These are phyloP conservation scores for Chamaetylas fuelleborni DNA, from an alignment of 2,113 vertebrate species.

Conservation along the genomic window DNA sequence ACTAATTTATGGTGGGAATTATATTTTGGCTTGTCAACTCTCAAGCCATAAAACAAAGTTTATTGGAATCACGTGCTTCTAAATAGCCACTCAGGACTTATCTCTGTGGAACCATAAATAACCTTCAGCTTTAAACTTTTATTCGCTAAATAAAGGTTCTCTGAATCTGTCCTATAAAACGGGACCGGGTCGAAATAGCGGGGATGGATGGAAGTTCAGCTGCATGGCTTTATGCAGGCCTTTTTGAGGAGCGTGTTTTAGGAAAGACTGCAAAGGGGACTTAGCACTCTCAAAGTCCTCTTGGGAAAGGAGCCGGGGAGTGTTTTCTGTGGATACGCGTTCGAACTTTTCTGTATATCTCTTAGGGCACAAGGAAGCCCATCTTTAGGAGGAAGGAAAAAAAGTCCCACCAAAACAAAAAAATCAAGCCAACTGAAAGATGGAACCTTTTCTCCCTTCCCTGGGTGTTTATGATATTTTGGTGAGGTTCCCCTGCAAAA, in stretches of 20 bases:
- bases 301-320: not conserved
- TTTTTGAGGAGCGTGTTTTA: slow-evolving; percentile 29
- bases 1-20: slow-evolving; percentile 99
- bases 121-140: slow-evolving; percentile 94
- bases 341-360: slow-evolving; percentile 41
- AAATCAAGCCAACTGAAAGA: not conserved
- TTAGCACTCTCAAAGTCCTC: not conserved
- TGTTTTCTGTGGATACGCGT: not conserved
- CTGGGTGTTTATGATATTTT: not conserved
- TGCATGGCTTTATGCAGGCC: slow-evolving; percentile 2
- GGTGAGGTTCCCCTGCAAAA: not conserved
- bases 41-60: slow-evolving; percentile 99
- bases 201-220: slow-evolving; percentile 45
- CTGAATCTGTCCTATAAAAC: slow-evolving; percentile 69
- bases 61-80: slow-evolving; percentile 99
- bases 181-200: slow-evolving; percentile 54
- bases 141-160: slow-evolving; percentile 83
- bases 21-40: slow-evolving; percentile 99
- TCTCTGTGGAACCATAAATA: slow-evolving; percentile 96
- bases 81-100: slow-evolving; percentile 95
- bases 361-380: not conserved
- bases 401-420: not conserved
- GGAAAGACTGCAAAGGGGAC: not conserved
- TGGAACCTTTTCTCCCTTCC: not conserved
- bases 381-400: not conserved